phyloP scores from a whole-genome alignment of 2,888 invertebrate species.

The Leptinotarsa haldemani region DNA sequence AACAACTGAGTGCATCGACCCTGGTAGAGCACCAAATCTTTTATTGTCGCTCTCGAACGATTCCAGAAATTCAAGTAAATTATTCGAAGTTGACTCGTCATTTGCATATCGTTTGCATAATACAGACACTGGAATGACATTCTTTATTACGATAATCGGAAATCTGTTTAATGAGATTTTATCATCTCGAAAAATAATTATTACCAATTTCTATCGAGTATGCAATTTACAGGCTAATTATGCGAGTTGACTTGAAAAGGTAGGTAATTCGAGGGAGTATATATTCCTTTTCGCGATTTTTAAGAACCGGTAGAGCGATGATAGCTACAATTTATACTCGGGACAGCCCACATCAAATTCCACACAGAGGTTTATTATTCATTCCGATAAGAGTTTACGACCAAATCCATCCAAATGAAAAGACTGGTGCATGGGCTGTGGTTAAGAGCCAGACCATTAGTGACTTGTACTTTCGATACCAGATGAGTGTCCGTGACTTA shows the following conservation, averaged over 20 bases:
- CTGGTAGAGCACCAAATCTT: neutral
- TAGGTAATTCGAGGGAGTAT: constrained; percentile 23
- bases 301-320: constrained; percentile 26
- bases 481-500: constrained; percentile 10
- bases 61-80: constrained; percentile 10
- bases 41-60: neutral
- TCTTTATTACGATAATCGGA: constrained; percentile 33
- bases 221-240: constrained; percentile 34
- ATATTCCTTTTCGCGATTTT: constrained; percentile 18
- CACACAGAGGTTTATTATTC: constrained; percentile 28
- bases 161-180: constrained; percentile 32
- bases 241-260: constrained; percentile 26
- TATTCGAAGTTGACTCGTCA: constrained; percentile 17
- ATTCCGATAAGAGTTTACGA: constrained; percentile 29
- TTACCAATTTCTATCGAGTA: constrained; percentile 28
- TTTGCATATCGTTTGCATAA: constrained; percentile 36
- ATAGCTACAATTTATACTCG: constrained; percentile 26
- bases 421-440: neutral
- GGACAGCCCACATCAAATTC: constrained; percentile 24
- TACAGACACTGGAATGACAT: constrained; percentile 30
- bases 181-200: constrained; percentile 30
- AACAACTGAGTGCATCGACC: neutral
- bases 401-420: constrained; percentile 27
- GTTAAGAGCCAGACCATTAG: constrained; percentile 11
- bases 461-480: constrained; percentile 16